Evolutionary conservation across 2,888 invertebrate genomes (phyloP).

Genomic region (Linnaemya vulpina): DNA sequence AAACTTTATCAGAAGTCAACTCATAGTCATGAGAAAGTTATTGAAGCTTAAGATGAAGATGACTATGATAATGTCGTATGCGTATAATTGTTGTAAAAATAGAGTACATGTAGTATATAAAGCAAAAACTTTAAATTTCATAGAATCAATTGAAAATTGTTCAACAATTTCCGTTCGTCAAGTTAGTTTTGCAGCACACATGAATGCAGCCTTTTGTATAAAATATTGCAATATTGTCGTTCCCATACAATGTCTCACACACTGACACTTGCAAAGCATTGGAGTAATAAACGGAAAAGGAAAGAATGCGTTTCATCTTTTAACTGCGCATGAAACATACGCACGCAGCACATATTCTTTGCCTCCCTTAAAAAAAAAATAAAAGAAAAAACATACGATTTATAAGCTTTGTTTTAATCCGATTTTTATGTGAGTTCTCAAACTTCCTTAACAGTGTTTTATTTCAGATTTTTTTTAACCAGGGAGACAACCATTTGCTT

Average conservation of each 20-base stretch:
- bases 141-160: slow-evolving; percentile 62
- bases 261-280: background rate
- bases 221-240: slow-evolving; percentile 38
- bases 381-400: slow-evolving; percentile 34
- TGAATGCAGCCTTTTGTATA: slow-evolving; percentile 10
- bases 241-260: slow-evolving; percentile 7
- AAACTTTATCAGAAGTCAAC: slow-evolving; percentile 4
- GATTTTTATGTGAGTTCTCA: slow-evolving; percentile 58
- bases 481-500: slow-evolving; percentile 7
- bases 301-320: slow-evolving; percentile 51
- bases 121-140: slow-evolving; percentile 21
- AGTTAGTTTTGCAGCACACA: slow-evolving; percentile 18
- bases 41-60: background rate
- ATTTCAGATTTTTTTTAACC: slow-evolving; percentile 50
- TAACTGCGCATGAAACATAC: slow-evolving; percentile 20
- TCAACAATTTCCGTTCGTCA: slow-evolving; percentile 53
- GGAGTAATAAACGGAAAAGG: slow-evolving; percentile 27
- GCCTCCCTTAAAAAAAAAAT: background rate
- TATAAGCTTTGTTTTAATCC: slow-evolving; percentile 52
- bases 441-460: slow-evolving; percentile 65
- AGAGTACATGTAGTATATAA: background rate
- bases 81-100: slow-evolving; percentile 31
- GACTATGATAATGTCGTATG: background rate
- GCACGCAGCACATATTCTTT: background rate
- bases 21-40: slow-evolving; percentile 19